A percentile compares a stretch with the other conserved stretches of the same genome.
Evolutionary conservation across 2,797 vertebrate genomes (phyloP).

Genomic region (Sciurus carolinensis): DNA sequence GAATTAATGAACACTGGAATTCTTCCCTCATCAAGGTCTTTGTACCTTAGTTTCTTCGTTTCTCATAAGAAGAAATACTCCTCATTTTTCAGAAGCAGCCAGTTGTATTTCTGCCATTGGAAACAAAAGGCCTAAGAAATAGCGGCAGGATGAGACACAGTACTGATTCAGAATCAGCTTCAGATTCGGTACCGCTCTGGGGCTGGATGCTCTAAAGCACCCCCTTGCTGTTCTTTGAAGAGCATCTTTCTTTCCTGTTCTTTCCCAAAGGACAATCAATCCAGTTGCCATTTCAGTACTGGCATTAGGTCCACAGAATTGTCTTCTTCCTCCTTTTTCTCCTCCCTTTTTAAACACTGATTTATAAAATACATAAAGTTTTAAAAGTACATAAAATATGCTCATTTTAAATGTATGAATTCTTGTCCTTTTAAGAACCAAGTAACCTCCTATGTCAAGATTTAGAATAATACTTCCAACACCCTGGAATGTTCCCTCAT

Average conservation of each 20-base stretch:
- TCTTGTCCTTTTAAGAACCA: not conserved
- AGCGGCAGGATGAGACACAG: slow-evolving; percentile 54
- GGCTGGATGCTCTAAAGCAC: not conserved
- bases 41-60: slow-evolving; percentile 70
- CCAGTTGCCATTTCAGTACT: not conserved
- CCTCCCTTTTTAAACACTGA: not conserved
- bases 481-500: not conserved
- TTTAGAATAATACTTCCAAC: not conserved
- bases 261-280: not conserved
- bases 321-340: not conserved
- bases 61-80: slow-evolving; percentile 59
- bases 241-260: slow-evolving; percentile 64
- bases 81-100: slow-evolving; percentile 67
- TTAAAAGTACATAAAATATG: not conserved
- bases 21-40: slow-evolving; percentile 54
- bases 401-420: not conserved
- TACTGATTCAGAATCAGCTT: not conserved
- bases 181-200: not conserved
- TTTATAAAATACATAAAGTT: not conserved
- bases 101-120: slow-evolving; percentile 35
- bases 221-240: slow-evolving; percentile 20
- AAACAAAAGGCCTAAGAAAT: slow-evolving; percentile 62
- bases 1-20: slow-evolving; percentile 49
- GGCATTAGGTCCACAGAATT: not conserved
- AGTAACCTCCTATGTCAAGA: not conserved